Base-by-base conservation (phyloP, 2,797 vertebrate genomes). In the Florisuga fusca region DNA sequence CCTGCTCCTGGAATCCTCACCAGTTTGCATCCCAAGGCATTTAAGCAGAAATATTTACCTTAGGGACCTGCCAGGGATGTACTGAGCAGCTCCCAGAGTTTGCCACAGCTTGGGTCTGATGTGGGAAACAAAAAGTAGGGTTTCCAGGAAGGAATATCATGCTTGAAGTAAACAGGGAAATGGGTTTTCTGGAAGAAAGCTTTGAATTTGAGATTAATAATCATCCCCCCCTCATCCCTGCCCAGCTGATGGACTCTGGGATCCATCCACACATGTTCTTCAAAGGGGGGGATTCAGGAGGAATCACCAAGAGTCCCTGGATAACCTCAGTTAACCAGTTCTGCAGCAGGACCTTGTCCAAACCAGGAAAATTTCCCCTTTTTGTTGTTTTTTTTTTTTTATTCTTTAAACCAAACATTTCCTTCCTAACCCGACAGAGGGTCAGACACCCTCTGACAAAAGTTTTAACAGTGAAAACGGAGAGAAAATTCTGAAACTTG, bases 1-100 rank as follows among this genome's bases (percentile, higher is more conserved):
- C 1, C 1, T 45, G 5, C 34, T 38, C n/a, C 8, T 43, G n/a
- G 59, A 10, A 55, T 53, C 46, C 31, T 12, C 54, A 17, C 0
- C 0, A 33, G n/a, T n/a, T 89, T 61, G 62, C 77, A 9, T 54
- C 63, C 29, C 46, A 90, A 36, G 66, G 78, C 69, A 57, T 63
- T 48, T 50, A n/a, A 78, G 62, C 50, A 53, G 50, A 48, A 81
- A 27, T 59, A 2, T 11, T 81, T 87, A 53, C 15, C 41, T 64
- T 17, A 11, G 50, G 54, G 54, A 57, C 17, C 4, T 6, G 41
- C 26, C 69, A 51, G 3, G 2, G 86, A 36, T 0, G 13, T 31
- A 14, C 1, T 0, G 2, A 54, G 72, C 45, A 63, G 77, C 64
- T 77, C 43, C 36, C 36, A 8, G 21, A 19, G 57, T 29, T 33